phyloP scores from a whole-genome alignment of 2,888 invertebrate genomes.

The Zele albiditarsus region DNA sequence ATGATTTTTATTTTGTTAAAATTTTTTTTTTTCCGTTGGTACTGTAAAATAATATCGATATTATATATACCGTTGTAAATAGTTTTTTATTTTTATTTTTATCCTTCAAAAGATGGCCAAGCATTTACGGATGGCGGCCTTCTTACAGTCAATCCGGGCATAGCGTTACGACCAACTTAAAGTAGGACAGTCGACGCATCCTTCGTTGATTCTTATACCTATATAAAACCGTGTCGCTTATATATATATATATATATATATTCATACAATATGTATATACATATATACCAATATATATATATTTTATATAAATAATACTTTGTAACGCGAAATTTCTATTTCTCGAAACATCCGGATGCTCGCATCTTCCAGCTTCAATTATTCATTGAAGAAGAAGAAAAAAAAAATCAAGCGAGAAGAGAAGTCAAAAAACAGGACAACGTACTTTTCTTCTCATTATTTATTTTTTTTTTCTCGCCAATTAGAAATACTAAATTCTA shows the following conservation, averaged over 20 bases:
- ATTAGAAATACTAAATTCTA: no score
- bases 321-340: slow-evolving; percentile 69
- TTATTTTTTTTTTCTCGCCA: no score
- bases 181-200: slow-evolving; percentile 69
- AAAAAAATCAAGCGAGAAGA: not conserved
- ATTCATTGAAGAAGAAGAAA: not conserved
- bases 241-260: slow-evolving; percentile 40
- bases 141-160: slow-evolving; percentile 62
- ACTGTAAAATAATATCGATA: not conserved
- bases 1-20: not conserved
- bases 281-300: slow-evolving; percentile 18
- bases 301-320: no score
- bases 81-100: not conserved
- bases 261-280: not conserved
- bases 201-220: slow-evolving; percentile 63
- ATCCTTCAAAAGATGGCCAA: not conserved
- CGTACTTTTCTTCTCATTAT: no score
- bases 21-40: not conserved
- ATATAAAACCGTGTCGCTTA: slow-evolving; percentile 60
- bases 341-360: slow-evolving; percentile 60
- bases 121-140: slow-evolving; percentile 44
- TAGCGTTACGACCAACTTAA: slow-evolving; percentile 59
- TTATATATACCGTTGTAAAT: not conserved
- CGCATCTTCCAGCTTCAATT: not conserved
- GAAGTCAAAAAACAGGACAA: no score